Base-by-base conservation (phyloP, 2,113 vertebrate species). In the Columba janthina region DNA sequence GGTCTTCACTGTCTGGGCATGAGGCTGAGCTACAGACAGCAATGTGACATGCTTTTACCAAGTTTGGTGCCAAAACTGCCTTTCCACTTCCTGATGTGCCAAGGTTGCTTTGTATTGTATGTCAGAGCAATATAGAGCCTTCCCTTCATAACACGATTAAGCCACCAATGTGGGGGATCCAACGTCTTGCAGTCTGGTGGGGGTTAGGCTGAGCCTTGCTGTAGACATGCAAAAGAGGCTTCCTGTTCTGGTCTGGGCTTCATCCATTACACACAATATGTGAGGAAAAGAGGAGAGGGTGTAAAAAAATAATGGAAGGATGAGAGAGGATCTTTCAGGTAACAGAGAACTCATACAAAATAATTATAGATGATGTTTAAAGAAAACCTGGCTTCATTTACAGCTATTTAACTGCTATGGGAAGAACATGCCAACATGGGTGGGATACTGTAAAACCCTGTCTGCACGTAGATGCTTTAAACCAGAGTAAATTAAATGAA, bases 221-320 rank as follows among this genome's bases (percentile, higher is more conserved):
- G 70, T 53, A 88, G 94, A 90, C 31, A 5, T 0, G 8, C 29
- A n/a, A 10, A 54, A 5, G n/a, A 86, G 10, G 11, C 57, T 92
- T 78, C 73, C 76, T 78, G 69, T 61, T 70, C 90, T 84, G 92
- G 69, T 92, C 92, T 95, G 96, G 94, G 85, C 72, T 34, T 22
- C 34, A 71, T 92, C 94, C 96, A 94, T 90, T 40, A 66, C 89
- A 90, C 72, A 95, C 88, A 96, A n/a, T 62, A 11, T 0, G 8
- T 56, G 87, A 56, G 82, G 74, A 75, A 95, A 82, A 91, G 74
- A 85, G 77, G 48, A 89, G 69, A 86, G 58, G 36, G 83, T 46
- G 42, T 71, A n/a, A 90, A 90, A 94, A 82, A 69, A 76, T 17
- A 74, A 50, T 16, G 66, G 73, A 74, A 87, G 91, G 82, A 91